Percentiles rank a stretch among this genome's conserved stretches.
Evolutionary conservation across 2,888 invertebrate genomes (phyloP).

Genomic region (Agrenia bidenticulata): DNA sequence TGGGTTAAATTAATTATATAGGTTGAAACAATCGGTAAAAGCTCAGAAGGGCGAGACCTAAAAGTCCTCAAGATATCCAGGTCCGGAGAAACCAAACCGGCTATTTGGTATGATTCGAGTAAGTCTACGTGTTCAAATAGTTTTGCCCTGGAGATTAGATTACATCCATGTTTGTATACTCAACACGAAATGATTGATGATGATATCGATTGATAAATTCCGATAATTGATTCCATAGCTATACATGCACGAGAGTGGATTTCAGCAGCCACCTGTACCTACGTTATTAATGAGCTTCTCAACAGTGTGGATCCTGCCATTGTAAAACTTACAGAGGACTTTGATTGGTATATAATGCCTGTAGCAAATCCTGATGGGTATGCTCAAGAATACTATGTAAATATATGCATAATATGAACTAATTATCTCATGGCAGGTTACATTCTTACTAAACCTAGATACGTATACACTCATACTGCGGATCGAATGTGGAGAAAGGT

Average conservation of each 20-base stretch:
- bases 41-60: constrained; percentile 61
- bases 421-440: not conserved
- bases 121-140: not conserved
- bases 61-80: constrained; percentile 62
- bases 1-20: no score
- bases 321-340: constrained; percentile 64
- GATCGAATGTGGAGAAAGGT: constrained; percentile 50
- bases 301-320: constrained; percentile 63
- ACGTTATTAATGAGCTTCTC: constrained; percentile 70
- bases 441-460: constrained; percentile 56
- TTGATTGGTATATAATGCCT: constrained; percentile 75
- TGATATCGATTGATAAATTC: not conserved
- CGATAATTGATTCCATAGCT: no score
- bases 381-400: not conserved
- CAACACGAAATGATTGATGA: not conserved
- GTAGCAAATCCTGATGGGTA: constrained; percentile 69
- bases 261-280: constrained; percentile 68
- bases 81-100: constrained; percentile 52
- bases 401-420: not conserved
- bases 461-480: constrained; percentile 65
- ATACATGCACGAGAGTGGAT: constrained; percentile 67
- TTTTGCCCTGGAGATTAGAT: not conserved
- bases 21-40: constrained; percentile 61
- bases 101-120: constrained; percentile 57
- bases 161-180: not conserved